A percentile compares a stretch with the other conserved stretches of the same genome.
phyloP scores from a whole-genome alignment of 2,797 vertebrate species.

The Halcyon smyrnensis region DNA sequence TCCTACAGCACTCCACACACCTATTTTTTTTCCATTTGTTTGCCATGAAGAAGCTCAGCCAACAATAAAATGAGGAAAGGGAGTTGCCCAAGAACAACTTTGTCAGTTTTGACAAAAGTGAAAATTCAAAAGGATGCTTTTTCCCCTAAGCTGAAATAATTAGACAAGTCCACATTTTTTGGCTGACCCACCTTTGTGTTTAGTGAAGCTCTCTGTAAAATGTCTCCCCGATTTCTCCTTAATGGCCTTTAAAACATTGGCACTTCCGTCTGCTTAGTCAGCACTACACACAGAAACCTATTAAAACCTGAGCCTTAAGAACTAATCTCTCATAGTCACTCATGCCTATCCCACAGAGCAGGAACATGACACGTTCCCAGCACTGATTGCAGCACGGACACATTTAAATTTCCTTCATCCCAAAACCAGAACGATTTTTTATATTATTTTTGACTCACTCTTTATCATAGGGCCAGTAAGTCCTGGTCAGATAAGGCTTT shows the following conservation, averaged over 20 bases:
- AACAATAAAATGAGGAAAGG: neutral
- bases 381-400: neutral
- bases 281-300: neutral
- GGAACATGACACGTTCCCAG: neutral
- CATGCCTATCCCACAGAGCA: neutral
- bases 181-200: neutral
- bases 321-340: neutral
- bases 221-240: neutral
- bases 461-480: neutral
- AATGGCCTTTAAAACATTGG: neutral
- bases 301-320: neutral
- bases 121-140: accelerated
- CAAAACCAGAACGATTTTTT: neutral
- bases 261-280: neutral
- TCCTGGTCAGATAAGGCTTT: neutral
- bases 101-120: neutral
- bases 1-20: neutral
- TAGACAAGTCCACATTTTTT: neutral
- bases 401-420: neutral
- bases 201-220: neutral
- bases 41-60: neutral
- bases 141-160: neutral
- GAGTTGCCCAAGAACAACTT: neutral
- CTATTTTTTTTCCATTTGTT: neutral
- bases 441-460: neutral